Base-by-base conservation (phyloP, 2,888 invertebrate genomes). In the Sminthurides aquaticus region DNA sequence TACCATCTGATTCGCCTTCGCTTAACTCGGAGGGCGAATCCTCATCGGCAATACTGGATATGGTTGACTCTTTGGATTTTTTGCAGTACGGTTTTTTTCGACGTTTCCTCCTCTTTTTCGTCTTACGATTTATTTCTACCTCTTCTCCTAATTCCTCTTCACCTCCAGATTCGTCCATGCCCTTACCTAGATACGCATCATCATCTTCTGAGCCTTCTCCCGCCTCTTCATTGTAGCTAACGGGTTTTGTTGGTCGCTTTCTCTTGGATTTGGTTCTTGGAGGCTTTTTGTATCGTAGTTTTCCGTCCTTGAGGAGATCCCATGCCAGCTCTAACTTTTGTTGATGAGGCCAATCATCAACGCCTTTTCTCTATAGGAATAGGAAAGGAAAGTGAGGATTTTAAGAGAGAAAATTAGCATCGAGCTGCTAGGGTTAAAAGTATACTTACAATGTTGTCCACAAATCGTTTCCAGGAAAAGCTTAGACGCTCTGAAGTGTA, bases 1-100 rank as follows among this genome's bases (percentile, higher is more conserved):
- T 67, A 66, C 69, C 68, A 49, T 68, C 67, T 11, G 69, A 62
- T 20, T 71, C 71, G 20, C 54, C 49, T 57, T 69, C 68, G n/a
- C 54, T 54, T 2, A 22, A 28, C 15, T 58, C 29, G 3, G 34
- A 25, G 29, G 67, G 64, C 1, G 65, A 64, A 0, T 65, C 49
- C 1, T 67, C 68, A 20, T 67, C 67, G n/a, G 58, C 67, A 20
- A 60, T 54, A 15, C 58, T 27, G 20, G 43, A 34, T 11, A 64
- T 62, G 22, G 64, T 55, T 25, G 57, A 58, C 43, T 59, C 63
- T 34, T 15, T 18, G 48, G 15, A 34, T 26, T 18, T n/a, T 49
- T 63, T 54, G 49, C 63, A 62, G 24, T 48, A 60, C 18, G 57
- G 59, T 18, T 20, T 29, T 62, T 59, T 62, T 48, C 62, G 48